Evolutionary conservation across 2,113 vertebrate species (phyloP).

Genomic region (Carlito syrichta): DNA sequence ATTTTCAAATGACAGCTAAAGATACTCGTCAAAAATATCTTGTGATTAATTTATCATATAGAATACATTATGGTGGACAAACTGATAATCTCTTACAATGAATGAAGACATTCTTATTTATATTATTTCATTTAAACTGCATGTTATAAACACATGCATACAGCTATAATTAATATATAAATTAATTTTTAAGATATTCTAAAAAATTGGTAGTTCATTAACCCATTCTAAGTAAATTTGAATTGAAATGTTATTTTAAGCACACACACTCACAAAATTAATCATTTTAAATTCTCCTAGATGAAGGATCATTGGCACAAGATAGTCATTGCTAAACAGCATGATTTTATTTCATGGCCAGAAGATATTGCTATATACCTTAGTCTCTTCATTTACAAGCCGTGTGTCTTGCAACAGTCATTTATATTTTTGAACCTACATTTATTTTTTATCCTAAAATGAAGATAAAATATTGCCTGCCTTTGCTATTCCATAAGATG

Average conservation of each 20-base stretch:
- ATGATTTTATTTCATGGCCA: not conserved
- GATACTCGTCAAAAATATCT: not conserved
- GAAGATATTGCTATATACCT: accelerated
- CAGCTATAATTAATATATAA: not conserved
- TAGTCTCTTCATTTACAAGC: not conserved
- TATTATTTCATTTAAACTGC: not conserved
- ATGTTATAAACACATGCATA: not conserved
- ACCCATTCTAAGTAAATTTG: not conserved
- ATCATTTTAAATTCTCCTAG: not conserved
- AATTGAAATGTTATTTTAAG: not conserved
- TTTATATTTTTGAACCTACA: no score
- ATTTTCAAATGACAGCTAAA: not conserved
- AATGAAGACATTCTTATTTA: not conserved
- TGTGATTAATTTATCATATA: not conserved
- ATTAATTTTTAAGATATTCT: not conserved
- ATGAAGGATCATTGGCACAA: not conserved
- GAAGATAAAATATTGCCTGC: not conserved
- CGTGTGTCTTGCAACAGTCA: accelerated
- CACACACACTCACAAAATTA: no score
- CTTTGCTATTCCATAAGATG: not conserved
- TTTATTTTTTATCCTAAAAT: not conserved
- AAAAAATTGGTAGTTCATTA: not conserved
- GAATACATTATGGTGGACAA: not conserved
- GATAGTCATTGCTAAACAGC: not conserved
- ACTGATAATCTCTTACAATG: not conserved